A percentile compares a stretch with the other conserved stretches of the same genome.
Conservation (phyloP, 2,888 invertebrate genomes). For the Torymus texanus region DNA sequence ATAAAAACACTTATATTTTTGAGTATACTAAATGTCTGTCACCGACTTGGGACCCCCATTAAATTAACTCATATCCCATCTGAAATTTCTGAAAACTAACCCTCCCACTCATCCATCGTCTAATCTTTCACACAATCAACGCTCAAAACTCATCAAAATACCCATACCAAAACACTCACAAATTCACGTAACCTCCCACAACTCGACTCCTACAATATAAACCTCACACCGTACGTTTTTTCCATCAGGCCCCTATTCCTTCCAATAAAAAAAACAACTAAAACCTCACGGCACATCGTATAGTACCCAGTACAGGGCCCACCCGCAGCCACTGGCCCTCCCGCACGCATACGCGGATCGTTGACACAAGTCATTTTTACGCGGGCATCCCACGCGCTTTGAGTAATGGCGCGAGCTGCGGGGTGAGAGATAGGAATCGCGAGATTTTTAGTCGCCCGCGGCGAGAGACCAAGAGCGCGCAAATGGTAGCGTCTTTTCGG, state of each 20-base stretch:
- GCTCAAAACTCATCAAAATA: no score
- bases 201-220: no score
- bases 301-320: neutral
- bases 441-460: conserved; percentile 41
- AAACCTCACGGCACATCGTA: neutral
- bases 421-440: conserved; percentile 56
- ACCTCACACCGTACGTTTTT: no score
- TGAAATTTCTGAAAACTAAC: no score
- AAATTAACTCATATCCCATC: no score
- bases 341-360: conserved; percentile 60
- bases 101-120: no score
- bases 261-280: neutral
- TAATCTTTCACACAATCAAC: no score
- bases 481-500: neutral
- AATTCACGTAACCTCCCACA: no score
- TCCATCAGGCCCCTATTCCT: neutral
- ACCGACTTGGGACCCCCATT: no score
- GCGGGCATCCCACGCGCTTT: conserved; percentile 63
- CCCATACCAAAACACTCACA: no score
- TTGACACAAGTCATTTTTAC: conserved; percentile 75
- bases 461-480: conserved; percentile 1
- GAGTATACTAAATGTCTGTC: no score
- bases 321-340: conserved; percentile 26
- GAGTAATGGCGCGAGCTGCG: conserved; percentile 71
- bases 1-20: no score